Evolutionary conservation across 1,140 invertebrate species (phyloP).

Genomic region (Bombus difficillimus): DNA sequence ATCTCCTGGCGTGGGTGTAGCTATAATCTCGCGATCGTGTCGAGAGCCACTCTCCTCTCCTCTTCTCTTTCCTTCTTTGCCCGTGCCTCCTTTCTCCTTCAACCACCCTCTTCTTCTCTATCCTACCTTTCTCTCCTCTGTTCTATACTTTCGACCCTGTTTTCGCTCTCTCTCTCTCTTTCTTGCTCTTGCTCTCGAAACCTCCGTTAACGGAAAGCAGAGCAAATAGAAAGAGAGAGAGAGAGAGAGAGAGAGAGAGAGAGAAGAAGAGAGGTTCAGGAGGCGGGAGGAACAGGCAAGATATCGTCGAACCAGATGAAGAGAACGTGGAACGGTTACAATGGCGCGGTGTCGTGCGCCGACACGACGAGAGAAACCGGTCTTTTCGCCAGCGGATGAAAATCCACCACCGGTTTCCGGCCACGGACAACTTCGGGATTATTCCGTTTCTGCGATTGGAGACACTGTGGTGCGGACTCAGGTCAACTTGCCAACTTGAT

Average conservation of each 20-base stretch:
- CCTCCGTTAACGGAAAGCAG: constrained; percentile 36
- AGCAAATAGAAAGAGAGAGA: constrained; percentile 30
- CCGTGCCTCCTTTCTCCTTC: background rate
- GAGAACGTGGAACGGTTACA: constrained; percentile 42
- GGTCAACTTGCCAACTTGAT: background rate
- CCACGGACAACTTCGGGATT: constrained; percentile 22
- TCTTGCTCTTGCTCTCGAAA: constrained; percentile 3
- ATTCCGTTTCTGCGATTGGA: constrained; percentile 6
- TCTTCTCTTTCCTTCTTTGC: constrained; percentile 10
- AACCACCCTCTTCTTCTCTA: background rate
- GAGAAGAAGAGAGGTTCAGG: background rate
- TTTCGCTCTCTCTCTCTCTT: background rate
- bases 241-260: background rate
- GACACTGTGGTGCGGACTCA: background rate
- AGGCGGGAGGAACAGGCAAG: background rate
- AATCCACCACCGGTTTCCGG: constrained; percentile 3
- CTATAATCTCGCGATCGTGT: constrained; percentile 72
- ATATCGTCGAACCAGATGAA: constrained; percentile 39
- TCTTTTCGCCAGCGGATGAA: constrained; percentile 34
- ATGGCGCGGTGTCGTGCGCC: constrained; percentile 35
- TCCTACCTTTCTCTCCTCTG: background rate
- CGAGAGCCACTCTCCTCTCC: constrained; percentile 63
- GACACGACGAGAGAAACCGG: constrained; percentile 32
- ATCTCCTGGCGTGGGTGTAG: constrained; percentile 72
- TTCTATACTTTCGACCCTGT: background rate